phyloP scores from a whole-genome alignment of 2,888 invertebrate genomes.

The Lithophane semibrunnea region DNA sequence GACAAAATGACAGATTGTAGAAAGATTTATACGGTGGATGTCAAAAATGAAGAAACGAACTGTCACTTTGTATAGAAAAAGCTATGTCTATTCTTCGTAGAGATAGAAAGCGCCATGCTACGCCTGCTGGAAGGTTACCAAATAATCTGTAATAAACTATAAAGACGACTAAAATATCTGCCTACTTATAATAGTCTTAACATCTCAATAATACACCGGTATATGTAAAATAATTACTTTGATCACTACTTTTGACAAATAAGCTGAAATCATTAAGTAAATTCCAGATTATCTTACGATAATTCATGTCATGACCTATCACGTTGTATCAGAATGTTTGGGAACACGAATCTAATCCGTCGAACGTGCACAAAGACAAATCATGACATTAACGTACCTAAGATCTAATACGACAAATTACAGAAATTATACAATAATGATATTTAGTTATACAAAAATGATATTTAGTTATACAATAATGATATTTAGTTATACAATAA shows the following conservation, averaged over 20 bases:
- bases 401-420: neutral
- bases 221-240: neutral
- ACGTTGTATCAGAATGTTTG: conserved; percentile 30
- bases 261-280: conserved; percentile 5
- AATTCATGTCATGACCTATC: conserved; percentile 34
- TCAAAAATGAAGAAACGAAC: no score
- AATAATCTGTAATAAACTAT: neutral
- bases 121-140: neutral
- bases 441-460: neutral
- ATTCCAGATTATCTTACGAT: neutral
- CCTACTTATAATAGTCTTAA: neutral
- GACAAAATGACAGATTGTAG: no score
- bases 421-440: neutral
- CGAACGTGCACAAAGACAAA: neutral
- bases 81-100: no score
- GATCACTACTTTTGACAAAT: conserved; percentile 10
- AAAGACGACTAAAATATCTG: no score
- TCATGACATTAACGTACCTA: neutral
- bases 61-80: no score
- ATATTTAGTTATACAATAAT: neutral
- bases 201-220: neutral
- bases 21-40: no score
- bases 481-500: neutral
- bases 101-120: no score
- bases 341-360: conserved; percentile 21